Evolutionary conservation across 2,113 vertebrate genomes (phyloP), one percentile per base, ranked within the genome.

Genomic region (Rhabdomys dilectus): DNA sequence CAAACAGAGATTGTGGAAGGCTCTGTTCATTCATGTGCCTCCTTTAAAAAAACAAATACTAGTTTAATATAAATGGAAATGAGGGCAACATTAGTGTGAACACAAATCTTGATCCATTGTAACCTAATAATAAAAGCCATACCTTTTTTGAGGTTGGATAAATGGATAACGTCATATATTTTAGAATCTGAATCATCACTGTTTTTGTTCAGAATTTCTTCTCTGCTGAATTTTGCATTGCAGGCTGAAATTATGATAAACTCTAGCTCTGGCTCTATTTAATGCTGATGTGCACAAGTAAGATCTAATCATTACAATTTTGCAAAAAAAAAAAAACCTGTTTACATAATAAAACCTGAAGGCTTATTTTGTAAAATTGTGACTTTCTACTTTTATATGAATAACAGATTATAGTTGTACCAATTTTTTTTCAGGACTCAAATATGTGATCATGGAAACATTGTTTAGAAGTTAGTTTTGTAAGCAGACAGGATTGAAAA

Each of bases 41-140:
- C 96, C 93, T 98, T 98, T 98, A 98, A 98, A 99, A 84, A 99
- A 98, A 98, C 98, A 99, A 99, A 99, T 98, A 98, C 96, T 77
- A 89, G 82, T 99, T 99, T 99, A 99, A 99, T 99, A 99, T 99
- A 99, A 99, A 99, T 99, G 99, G 98, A 99, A 99, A 99, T 99
- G 98, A 99, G 97, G 97, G 94, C 97, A 97, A 96, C 91, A 97
- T 98, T 98, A 98, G 94, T 97, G 95, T 98, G 98, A 98, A 98
- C 97, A 98, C 98, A 98, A 99, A 98, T 99, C 98, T 99, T 98
- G 98, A 99, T 99, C 97, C 98, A 98, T 98, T 99, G 98, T 98
- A 98, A 98, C 98, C 97, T 98, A 98, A 98, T 98, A 98, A 98
- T 98, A 98, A 99, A 98, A 99, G 88, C 96, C 94, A 97, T 97